Conservation (phyloP, 2,888 invertebrate genomes). For the Athalia cordata region DNA sequence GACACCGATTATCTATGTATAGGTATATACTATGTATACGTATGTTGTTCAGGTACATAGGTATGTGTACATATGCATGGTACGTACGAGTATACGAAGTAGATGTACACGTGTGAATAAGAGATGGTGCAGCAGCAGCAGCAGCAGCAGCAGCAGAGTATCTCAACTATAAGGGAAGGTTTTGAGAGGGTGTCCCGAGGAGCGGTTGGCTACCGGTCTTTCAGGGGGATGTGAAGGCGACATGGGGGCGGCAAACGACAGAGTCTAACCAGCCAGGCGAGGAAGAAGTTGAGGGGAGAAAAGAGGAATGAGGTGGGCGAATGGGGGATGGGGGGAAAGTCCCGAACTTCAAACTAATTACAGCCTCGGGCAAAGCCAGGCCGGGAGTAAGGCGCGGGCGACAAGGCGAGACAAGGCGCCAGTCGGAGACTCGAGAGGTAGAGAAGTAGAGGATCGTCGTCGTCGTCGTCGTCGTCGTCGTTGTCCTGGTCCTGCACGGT, state of each 20-base stretch:
- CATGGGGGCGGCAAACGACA: slow-evolving; percentile 28
- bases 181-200: slow-evolving; percentile 25
- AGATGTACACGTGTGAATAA: not conserved
- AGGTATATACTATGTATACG: too few relatives aligned
- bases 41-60: too few relatives aligned
- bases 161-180: not conserved
- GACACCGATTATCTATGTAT: too few relatives aligned
- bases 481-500: not conserved
- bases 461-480: slow-evolving; percentile 3
- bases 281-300: not conserved
- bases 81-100: not conserved
- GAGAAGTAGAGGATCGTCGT: slow-evolving; percentile 14
- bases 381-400: slow-evolving; percentile 36
- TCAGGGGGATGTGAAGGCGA: slow-evolving; percentile 10
- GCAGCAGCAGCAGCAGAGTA: too few relatives aligned
- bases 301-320: not conserved
- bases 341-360: slow-evolving; percentile 45
- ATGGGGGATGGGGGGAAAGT: slow-evolving; percentile 1
- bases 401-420: slow-evolving; percentile 35
- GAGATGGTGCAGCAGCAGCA: too few relatives aligned
- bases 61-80: too few relatives aligned
- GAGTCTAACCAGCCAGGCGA: slow-evolving; percentile 41
- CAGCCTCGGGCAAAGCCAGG: slow-evolving; percentile 41
- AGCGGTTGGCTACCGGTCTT: slow-evolving; percentile 25
- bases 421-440: not conserved